These are phyloP conservation scores for Drepanosiphum platanoidis DNA, from an alignment of 2,888 invertebrate species.

Conservation along the genomic window DNA sequence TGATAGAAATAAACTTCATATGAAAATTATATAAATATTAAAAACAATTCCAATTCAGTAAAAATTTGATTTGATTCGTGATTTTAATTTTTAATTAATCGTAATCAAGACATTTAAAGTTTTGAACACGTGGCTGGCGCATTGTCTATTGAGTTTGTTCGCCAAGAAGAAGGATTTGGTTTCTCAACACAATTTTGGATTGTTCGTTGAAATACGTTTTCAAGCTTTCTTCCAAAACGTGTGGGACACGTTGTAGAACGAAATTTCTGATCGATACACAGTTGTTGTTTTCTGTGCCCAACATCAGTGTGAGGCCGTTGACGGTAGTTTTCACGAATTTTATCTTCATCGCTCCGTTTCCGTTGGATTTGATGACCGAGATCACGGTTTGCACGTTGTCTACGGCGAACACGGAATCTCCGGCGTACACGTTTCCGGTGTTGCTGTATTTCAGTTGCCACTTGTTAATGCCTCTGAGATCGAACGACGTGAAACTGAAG, in stretches of 20 bases:
- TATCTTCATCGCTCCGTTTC: not conserved
- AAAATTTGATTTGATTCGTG: not conserved
- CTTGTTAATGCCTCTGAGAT: not conserved
- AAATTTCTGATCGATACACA: slow-evolving; percentile 11
- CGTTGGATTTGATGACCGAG: not conserved
- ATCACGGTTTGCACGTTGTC: slow-evolving; percentile 33
- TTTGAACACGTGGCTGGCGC: not conserved
- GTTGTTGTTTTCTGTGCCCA: slow-evolving; percentile 29
- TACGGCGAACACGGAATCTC: not conserved
- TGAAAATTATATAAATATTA: not conserved
- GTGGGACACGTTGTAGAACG: not conserved
- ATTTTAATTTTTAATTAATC: not conserved
- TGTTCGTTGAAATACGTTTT: not conserved
- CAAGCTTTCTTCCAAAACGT: slow-evolving; percentile 11
- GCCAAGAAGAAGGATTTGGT: slow-evolving; percentile 4
- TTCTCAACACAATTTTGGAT: not conserved
- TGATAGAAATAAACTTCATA: not conserved
- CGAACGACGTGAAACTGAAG: slow-evolving; percentile 12
- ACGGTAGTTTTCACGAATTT: slow-evolving; percentile 3
- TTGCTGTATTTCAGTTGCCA: slow-evolving; percentile 27
- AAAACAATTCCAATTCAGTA: not conserved
- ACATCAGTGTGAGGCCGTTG: slow-evolving; percentile 24
- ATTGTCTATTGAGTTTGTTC: not conserved
- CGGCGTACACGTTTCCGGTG: slow-evolving; percentile 23
- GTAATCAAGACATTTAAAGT: not conserved